Base-by-base conservation (phyloP, 1,140 invertebrate genomes). In the Meteorus sp. region DNA sequence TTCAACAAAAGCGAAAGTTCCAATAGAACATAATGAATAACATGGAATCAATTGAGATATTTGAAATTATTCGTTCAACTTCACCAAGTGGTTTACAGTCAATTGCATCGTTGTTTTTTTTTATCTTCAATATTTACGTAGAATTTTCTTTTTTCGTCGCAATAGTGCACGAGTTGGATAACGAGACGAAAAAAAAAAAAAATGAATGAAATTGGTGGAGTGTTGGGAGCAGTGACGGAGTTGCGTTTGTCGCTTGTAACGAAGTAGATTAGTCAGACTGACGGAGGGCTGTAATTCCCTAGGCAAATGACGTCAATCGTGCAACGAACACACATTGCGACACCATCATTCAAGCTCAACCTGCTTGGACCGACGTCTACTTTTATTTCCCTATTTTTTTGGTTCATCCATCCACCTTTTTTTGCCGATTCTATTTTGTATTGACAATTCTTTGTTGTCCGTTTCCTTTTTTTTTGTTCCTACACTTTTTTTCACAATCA, bases 241-340 rank as follows among this genome's bases (percentile, higher is more conserved):
- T 71, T 70, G 63, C 74, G 65, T 75, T 56, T 76, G 73, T 76
- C 75, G 71, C 60, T 62, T 68, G 69, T 77, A 77, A 77, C 69
- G 73, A 76, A 77, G 69, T 71, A 69, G 65, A 74, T 77, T 79
- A 77, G 68, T 79, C 69, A 74, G 67, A 63, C 67, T 75, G 75
- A 77, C 71, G 70, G 71, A 78, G 67, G 66, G 68, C 68, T 56
- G 69, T 74, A 77, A 77, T 77, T 77, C 66, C 68, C 70, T 67
- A 68, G 68, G 71, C 69, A 77, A 79, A 76, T 77, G 72, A 76
- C 67, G 69, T 75, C 75, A 72, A 77, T 76, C 68, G 68, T 70
- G 70, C 71, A 75, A 74, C 73, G 68, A 75, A 73, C 71, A 52
- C 61, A 56, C 53, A 47, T 50, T 50, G 45, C 19, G 52, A 41